Evolutionary conservation across 2,797 vertebrate species (phyloP), one percentile per base, ranked within the genome.

Genomic region (Cheirogaleus major): DNA sequence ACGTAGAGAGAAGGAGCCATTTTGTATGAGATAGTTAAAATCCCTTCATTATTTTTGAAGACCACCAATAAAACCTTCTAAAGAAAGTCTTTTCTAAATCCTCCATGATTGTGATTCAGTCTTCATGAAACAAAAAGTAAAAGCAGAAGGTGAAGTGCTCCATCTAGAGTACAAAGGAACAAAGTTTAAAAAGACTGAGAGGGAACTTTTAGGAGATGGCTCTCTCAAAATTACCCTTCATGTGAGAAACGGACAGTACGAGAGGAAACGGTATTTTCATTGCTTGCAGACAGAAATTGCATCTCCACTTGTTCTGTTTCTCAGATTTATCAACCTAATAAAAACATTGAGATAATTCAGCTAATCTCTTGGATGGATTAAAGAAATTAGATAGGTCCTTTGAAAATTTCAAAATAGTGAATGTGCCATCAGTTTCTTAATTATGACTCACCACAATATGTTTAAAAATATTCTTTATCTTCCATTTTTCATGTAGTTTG

Each of bases 151-250:
- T 61, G 48, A 80, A 95, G 81, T 95, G 82, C 88, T 97, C 95
- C 94, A 92, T 75, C 96, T 95, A 96, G 90, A 96, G 92, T 95
- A 94, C 87, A 95, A 76, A 96, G 50, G 38, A 91, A 69, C 41
- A 76, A 89, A 69, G 30, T 92, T 78, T 79, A n/a, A 41, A 75
- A 95, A 50, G 79, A 15, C 5, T 35, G 18, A n/a, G 55, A 78
- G 35, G 43, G 8, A 35, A 72, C 9, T 11, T 70, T 88, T 38
- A 57, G 32, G 11, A 70, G 72, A 92, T 55, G 63, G 1, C 43
- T 67, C 73, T 93, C 57, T 79, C 52, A 50, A 55, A 91, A 81
- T 84, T 65, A 17, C 2, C 4, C 59, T 80, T 96, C 43, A 4
- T 18, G 7, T 35, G 35, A 27, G 15, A 80, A 70, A 61, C 0